Evolutionary conservation across 2,888 invertebrate species (phyloP).

Genomic region (Drosophila parthenogenetica): DNA sequence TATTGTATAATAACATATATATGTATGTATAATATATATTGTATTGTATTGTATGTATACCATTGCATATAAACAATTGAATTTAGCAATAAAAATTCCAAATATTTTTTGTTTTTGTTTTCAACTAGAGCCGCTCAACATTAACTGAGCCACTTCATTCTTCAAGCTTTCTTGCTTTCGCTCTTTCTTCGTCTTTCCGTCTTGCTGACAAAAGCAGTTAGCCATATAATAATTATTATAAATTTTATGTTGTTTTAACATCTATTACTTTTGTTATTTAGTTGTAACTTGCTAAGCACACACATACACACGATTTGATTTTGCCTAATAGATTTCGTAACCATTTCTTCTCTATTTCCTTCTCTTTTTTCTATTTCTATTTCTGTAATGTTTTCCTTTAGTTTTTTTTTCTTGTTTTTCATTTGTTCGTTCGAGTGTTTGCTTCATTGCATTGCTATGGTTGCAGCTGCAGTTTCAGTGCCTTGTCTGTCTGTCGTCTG

Average conservation of each 20-base stretch:
- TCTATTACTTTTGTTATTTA: conserved; percentile 45
- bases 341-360: conserved; percentile 16
- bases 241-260: conserved; percentile 37
- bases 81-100: conserved; percentile 77
- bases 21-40: conserved; percentile 61
- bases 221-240: conserved; percentile 34
- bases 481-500: no score
- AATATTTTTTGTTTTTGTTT: conserved; percentile 32
- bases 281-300: conserved; percentile 58
- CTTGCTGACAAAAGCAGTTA: conserved; percentile 62
- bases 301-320: conserved; percentile 61
- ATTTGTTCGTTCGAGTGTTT: conserved; percentile 74
- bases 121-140: conserved; percentile 69
- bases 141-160: conserved; percentile 66
- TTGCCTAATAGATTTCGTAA: conserved; percentile 72
- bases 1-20: conserved; percentile 55
- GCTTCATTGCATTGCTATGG: conserved; percentile 64
- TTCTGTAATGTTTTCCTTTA: no score
- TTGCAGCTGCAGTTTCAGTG: conserved; percentile 15
- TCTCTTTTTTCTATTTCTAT: conserved; percentile 2
- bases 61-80: conserved; percentile 80
- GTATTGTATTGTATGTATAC: conserved; percentile 72
- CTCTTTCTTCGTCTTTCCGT: not conserved
- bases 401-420: not conserved
- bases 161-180: conserved; percentile 3